phyloP scores from a whole-genome alignment of 2,888 invertebrate species.

The Scaptomyza polygonia region DNA sequence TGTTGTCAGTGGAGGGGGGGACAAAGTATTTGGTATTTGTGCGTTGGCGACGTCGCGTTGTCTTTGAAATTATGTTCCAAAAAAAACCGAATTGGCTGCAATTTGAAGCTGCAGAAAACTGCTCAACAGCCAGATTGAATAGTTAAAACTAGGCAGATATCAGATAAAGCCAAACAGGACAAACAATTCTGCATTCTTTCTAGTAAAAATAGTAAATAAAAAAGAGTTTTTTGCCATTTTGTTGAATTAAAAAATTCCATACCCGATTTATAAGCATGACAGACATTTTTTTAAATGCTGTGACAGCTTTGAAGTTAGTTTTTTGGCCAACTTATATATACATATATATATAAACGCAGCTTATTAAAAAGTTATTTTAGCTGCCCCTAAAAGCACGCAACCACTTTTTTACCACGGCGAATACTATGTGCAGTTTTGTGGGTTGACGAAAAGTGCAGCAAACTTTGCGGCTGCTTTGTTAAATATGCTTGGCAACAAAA shows the following conservation, averaged over 20 bases:
- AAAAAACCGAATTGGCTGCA: not conserved
- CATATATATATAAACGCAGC: not conserved
- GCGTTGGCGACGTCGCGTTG: conserved; percentile 48
- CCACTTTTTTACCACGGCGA: not conserved
- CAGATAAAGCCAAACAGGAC: no score
- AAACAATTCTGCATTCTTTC: no score
- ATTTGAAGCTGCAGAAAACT: not conserved
- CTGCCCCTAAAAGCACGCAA: not conserved
- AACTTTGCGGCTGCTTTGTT: conserved; percentile 33
- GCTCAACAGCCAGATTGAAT: not conserved
- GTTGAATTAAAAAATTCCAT: no score
- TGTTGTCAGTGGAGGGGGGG: not conserved
- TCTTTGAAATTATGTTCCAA: conserved; percentile 1
- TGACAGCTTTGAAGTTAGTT: not conserved
- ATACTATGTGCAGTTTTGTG: no score
- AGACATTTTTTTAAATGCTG: no score
- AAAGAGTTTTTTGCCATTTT: no score
- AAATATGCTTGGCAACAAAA: conserved; percentile 1
- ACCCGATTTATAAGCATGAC: no score
- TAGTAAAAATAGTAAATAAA: no score
- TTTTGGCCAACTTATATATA: not conserved
- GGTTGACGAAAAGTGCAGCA: conserved; percentile 24
- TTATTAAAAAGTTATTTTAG: not conserved
- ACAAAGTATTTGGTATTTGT: not conserved
- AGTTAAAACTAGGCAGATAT: no score